Conservation (phyloP, 2,888 invertebrate species). For the Drosophila fungiperda region DNA sequence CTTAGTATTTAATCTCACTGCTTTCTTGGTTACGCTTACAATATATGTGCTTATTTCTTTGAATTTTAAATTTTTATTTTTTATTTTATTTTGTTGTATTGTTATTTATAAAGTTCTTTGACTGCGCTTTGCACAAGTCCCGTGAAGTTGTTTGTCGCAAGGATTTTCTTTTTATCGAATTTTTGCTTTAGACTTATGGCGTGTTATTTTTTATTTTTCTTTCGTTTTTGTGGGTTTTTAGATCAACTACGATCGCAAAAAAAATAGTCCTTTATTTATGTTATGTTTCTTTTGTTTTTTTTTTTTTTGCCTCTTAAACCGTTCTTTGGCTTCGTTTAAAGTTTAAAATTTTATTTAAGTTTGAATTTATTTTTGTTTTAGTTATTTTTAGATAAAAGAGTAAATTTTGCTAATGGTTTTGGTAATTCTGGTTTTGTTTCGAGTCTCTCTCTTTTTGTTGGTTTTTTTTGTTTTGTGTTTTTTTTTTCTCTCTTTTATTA, state of each 20-base stretch:
- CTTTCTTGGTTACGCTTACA: constrained; percentile 66
- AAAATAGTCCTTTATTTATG: constrained; percentile 61
- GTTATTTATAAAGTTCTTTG: constrained; percentile 70
- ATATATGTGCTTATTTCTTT: constrained; percentile 62
- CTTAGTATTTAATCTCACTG: constrained; percentile 83
- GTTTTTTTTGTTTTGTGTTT: constrained; percentile 45
- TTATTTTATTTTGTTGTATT: constrained; percentile 23
- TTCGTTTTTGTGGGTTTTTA: constrained; percentile 67
- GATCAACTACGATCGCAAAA: constrained; percentile 82
- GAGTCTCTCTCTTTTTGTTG: constrained; percentile 45
- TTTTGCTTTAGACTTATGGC: neutral
- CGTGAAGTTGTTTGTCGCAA: constrained; percentile 64
- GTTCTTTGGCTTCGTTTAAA: constrained; percentile 72
- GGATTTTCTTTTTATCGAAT: constrained; percentile 6
- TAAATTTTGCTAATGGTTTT: constrained; percentile 84
- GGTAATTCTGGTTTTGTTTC: constrained; percentile 49
- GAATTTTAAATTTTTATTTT: constrained; percentile 29
- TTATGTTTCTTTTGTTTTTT: constrained; percentile 29
- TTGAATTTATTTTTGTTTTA: constrained; percentile 63
- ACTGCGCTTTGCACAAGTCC: constrained; percentile 85
- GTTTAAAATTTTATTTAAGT: constrained; percentile 75
- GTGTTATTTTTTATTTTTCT: constrained; percentile 19
- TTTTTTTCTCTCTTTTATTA: constrained; percentile 37
- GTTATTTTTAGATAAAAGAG: constrained; percentile 83
- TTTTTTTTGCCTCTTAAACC: constrained; percentile 52